Conservation (phyloP, 2,888 invertebrate species). For the Limnephilus auricula region DNA sequence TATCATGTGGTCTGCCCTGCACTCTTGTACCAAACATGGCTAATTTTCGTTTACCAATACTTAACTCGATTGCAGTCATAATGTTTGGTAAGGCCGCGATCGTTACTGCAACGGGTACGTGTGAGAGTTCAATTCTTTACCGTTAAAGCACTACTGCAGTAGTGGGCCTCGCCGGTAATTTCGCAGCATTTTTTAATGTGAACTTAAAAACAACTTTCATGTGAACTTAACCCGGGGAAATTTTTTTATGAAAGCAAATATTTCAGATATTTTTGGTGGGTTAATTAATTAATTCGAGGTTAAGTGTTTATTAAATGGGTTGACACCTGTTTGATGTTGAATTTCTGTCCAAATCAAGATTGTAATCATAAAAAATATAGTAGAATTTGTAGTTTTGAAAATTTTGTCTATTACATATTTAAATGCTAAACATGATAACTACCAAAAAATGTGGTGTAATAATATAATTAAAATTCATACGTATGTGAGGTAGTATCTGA, state of each 20-base stretch:
- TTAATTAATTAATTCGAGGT: background rate
- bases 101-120: conserved; percentile 33
- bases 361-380: background rate
- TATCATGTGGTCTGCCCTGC: conserved; percentile 39
- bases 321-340: background rate
- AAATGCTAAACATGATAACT: background rate
- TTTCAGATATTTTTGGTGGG: background rate
- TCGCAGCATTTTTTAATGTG: background rate
- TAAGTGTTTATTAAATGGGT: background rate
- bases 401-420: no score
- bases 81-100: conserved; percentile 35
- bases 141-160: conserved; percentile 44
- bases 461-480: background rate
- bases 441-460: background rate
- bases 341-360: background rate
- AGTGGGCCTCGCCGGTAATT: background rate
- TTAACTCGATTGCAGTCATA: conserved; percentile 36
- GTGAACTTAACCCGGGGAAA: background rate
- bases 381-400: no score
- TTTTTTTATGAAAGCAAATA: background rate
- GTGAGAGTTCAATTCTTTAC: conserved; percentile 47
- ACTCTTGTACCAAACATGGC: conserved; percentile 59
- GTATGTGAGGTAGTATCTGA: conserved; percentile 12
- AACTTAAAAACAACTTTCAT: background rate
- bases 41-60: conserved; percentile 59